phyloP scores from a whole-genome alignment of 1,140 invertebrate genomes.

The Hyles euphorbiae region DNA sequence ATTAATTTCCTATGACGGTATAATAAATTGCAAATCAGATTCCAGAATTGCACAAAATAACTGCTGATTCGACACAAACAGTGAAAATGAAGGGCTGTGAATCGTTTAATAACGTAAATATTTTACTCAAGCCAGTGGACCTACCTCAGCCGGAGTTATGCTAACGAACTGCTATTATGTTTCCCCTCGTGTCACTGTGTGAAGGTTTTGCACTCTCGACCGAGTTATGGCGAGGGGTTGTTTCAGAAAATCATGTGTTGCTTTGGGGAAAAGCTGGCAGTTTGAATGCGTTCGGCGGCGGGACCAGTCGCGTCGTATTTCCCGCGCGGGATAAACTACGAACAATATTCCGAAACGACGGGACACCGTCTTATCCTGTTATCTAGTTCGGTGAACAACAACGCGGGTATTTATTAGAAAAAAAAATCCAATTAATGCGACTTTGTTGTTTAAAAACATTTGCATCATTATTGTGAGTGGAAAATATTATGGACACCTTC shows the following conservation, averaged over 20 bases:
- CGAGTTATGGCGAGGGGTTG: conserved; percentile 60
- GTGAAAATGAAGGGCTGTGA: conserved; percentile 23
- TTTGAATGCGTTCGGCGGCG: conserved; percentile 39
- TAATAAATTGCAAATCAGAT: too few relatives aligned
- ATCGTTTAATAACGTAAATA: conserved; percentile 55
- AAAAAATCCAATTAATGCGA: conserved; percentile 12
- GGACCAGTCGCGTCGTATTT: conserved; percentile 31
- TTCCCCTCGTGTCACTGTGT: conserved; percentile 67
- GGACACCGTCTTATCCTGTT: conserved; percentile 20
- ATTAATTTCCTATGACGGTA: too few relatives aligned
- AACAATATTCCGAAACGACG: conserved; percentile 16
- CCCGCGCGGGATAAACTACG: conserved; percentile 10
- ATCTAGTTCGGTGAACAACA: conserved; percentile 43
- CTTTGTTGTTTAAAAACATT: neutral
- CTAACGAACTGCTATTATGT: conserved; percentile 69
- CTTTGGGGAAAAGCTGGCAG: conserved; percentile 59
- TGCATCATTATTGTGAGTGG: neutral
- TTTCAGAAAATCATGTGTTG: conserved; percentile 69
- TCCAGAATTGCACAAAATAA: conserved; percentile 8
- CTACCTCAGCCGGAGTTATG: conserved; percentile 45
- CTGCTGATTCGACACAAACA: conserved; percentile 18
- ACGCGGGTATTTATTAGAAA: conserved; percentile 29
- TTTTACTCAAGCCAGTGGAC: conserved; percentile 44
- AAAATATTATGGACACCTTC: conserved; percentile 26
- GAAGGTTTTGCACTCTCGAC: conserved; percentile 71